Base-by-base conservation (phyloP, 1,140 invertebrate species). In the Anastatus disparis region DNA sequence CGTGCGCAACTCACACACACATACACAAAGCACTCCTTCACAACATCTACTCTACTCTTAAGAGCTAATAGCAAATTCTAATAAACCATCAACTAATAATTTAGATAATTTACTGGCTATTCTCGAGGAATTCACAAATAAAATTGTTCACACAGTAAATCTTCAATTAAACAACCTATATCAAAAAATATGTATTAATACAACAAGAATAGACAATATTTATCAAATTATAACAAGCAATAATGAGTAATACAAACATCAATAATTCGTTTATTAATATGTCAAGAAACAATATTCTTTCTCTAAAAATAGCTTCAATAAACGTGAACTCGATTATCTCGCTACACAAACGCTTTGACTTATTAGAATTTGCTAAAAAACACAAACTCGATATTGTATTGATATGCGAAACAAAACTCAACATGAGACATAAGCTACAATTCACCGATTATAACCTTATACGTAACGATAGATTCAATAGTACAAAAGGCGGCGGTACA, bases 351-450 rank as follows among this genome's bases (percentile, higher is more conserved):
- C 53, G 53, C 15, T n/a, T 17, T 8, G 53, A 46, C 7, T 29
- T 56, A 4, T 29, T 56, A 2, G 10, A 56, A 13, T 56, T 31
- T 35, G 9, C 20, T 4, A n/a, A 56, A 12, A 31, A 6, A 31
- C 10, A 56, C 17, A 31, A 56, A 2, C 17, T 31, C 3, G 53
- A 56, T 17, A 56, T 56, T n/a, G 15, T 56, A 2, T 9, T 56
- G 27, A 35, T 56, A 59, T 24, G 35, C n/a, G 38, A 59, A 59
- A 59, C 56, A 8, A 59, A 59, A 42, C 17, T 59, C 7, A 59
- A 59, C 3, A 12, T 12, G 2, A 59, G 38, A 24, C 38, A 42
- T 15, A 59, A 42, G 42, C 8, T 52, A 1, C 10, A 26, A 26
- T 52, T 52, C 15, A 6, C 50, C 10, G 15, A 52, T n/a, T 52